Conservation (phyloP, 2,797 vertebrate species). For the Chrysocyon brachyurus region DNA sequence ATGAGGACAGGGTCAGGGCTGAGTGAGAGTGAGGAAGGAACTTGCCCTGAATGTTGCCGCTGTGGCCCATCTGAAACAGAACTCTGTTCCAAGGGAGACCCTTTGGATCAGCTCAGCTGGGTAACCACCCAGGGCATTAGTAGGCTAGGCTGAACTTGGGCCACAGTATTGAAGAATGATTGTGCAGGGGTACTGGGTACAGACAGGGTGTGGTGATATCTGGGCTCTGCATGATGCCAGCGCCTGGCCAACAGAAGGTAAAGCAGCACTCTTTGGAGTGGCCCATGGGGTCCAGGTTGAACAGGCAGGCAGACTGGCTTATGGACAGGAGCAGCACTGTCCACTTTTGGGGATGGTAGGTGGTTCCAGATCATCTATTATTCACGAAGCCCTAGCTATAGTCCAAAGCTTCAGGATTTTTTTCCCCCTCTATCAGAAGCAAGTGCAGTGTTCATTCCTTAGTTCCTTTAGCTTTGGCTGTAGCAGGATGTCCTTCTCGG, state of each 20-base stretch:
- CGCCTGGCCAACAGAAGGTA: slow-evolving; percentile 85
- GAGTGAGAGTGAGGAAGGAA: background rate
- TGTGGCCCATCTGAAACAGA: background rate
- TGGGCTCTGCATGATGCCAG: background rate
- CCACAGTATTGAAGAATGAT: background rate
- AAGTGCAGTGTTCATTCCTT: slow-evolving; percentile 89
- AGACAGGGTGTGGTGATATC: background rate
- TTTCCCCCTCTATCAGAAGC: slow-evolving; percentile 95
- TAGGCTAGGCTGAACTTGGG: slow-evolving; percentile 41
- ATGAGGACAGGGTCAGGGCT: background rate
- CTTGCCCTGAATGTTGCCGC: background rate
- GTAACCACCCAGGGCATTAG: background rate
- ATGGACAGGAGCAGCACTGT: slow-evolving; percentile 95
- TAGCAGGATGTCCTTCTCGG: slow-evolving; percentile 95
- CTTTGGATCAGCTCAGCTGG: background rate
- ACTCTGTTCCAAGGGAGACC: background rate
- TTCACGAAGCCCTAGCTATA: slow-evolving; percentile 95
- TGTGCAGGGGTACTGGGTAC: background rate
- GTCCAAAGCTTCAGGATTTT: slow-evolving; percentile 93
- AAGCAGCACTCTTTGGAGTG: slow-evolving; percentile 91
- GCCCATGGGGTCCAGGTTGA: slow-evolving; percentile 94
- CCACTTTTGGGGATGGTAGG: slow-evolving; percentile 90
- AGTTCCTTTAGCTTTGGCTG: slow-evolving; percentile 94
- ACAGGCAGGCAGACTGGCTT: slow-evolving; percentile 96
- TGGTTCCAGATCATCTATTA: slow-evolving; percentile 93